Evolutionary conservation across 1,140 invertebrate genomes (phyloP).

Genomic region (Drosophila obscura): DNA sequence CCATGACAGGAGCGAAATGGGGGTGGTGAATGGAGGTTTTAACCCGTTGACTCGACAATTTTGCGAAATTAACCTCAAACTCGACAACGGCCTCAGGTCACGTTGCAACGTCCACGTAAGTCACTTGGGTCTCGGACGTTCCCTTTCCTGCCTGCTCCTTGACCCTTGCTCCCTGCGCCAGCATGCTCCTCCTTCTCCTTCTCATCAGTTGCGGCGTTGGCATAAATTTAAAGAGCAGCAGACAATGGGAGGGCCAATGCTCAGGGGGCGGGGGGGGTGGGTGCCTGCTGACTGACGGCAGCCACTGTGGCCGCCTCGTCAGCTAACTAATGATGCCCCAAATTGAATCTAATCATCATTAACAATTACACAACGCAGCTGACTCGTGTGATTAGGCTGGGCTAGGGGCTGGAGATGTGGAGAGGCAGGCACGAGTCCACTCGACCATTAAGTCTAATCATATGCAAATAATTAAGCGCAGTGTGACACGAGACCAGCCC

Average conservation of each 20-base stretch:
- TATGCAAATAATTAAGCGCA: constrained; percentile 84
- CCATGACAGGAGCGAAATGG: background rate
- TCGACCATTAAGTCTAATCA: constrained; percentile 79
- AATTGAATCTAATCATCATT: constrained; percentile 84
- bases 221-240: constrained; percentile 72
- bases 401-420: background rate
- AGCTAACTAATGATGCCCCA: constrained; percentile 83
- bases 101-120: constrained; percentile 76
- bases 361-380: constrained; percentile 79
- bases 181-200: background rate
- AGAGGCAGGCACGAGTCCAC: constrained; percentile 25
- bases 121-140: constrained; percentile 57
- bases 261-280: background rate
- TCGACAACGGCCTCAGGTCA: constrained; percentile 72
- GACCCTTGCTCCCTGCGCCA: background rate
- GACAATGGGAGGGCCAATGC: constrained; percentile 39
- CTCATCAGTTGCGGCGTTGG: constrained; percentile 62
- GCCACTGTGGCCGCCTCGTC: constrained; percentile 51
- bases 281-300: background rate
- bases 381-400: constrained; percentile 67
- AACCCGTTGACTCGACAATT: constrained; percentile 80
- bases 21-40: constrained; percentile 4
- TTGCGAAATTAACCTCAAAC: constrained; percentile 80
- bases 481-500: constrained; percentile 43
- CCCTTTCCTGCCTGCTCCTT: constrained; percentile 1